Evolutionary conservation across 2,888 invertebrate species (phyloP).

Genomic region (Cheilosia vernalis): DNA sequence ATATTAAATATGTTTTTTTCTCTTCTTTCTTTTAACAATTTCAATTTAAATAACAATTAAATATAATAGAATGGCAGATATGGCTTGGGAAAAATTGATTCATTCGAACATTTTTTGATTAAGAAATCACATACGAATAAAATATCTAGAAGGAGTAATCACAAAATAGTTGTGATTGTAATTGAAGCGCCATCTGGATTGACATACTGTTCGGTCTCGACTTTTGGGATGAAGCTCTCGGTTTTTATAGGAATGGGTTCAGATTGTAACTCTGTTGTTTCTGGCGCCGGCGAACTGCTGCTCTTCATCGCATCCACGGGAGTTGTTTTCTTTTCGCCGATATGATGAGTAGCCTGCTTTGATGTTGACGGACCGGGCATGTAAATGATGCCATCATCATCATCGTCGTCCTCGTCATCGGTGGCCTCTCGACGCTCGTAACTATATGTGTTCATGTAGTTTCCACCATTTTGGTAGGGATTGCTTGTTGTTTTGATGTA

Average conservation of each 20-base stretch:
- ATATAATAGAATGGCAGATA: slow-evolving; percentile 66
- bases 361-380: slow-evolving; percentile 78
- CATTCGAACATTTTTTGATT: slow-evolving; percentile 59
- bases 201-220: slow-evolving; percentile 80
- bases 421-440: slow-evolving; percentile 72
- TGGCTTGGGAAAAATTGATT: slow-evolving; percentile 66
- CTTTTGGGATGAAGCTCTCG: slow-evolving; percentile 79
- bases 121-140: slow-evolving; percentile 15
- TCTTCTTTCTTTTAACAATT: slow-evolving; percentile 34
- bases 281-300: slow-evolving; percentile 30
- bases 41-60: slow-evolving; percentile 48
- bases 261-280: slow-evolving; percentile 53
- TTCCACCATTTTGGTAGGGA: slow-evolving; percentile 82
- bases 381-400: slow-evolving; percentile 81
- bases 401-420: slow-evolving; percentile 79
- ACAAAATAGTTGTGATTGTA: slow-evolving; percentile 83
- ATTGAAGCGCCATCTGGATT: slow-evolving; percentile 81
- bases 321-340: slow-evolving; percentile 68
- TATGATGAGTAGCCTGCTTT: slow-evolving; percentile 54
- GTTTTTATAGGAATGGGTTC: slow-evolving; percentile 68
- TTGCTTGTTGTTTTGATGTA: slow-evolving; percentile 80
- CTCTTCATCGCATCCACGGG: slow-evolving; percentile 39
- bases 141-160: slow-evolving; percentile 77
- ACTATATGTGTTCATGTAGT: slow-evolving; percentile 80
- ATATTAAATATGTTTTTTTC: slow-evolving; percentile 28